phyloP scores from a whole-genome alignment of 1,140 invertebrate genomes.

The Conus ventricosus region DNA sequence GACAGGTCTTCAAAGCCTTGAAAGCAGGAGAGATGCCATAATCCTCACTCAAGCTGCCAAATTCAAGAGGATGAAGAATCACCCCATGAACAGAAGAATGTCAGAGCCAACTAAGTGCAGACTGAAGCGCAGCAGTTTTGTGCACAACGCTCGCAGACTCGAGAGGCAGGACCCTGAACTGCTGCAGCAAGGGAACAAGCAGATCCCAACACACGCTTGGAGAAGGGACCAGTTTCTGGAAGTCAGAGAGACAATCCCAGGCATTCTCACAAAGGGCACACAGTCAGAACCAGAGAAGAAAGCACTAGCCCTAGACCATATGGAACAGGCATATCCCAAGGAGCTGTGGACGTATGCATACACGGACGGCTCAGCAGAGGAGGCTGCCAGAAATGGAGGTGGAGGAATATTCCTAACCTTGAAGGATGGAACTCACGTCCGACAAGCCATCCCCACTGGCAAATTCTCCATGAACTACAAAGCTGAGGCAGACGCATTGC shows the following conservation, averaged over 20 bases:
- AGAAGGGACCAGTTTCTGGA: not conserved
- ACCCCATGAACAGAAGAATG: not conserved
- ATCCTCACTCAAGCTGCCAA: not conserved
- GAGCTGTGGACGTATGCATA: not conserved
- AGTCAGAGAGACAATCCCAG: not conserved
- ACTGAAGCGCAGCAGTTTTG: not conserved
- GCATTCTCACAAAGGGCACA: not conserved
- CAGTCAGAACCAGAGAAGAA: not conserved
- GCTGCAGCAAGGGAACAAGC: not conserved
- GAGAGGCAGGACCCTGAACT: constrained; percentile 4
- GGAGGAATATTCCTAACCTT: not conserved
- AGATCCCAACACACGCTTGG: not conserved
- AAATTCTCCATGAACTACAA: not conserved
- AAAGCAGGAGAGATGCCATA: constrained; percentile 4
- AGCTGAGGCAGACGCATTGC: too few species aligned
- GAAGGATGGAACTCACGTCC: not conserved
- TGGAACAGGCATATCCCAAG: not conserved
- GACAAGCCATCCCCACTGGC: not conserved
- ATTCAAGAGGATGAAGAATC: not conserved
- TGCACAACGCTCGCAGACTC: not conserved
- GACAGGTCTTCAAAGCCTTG: not conserved
- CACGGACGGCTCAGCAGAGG: not conserved
- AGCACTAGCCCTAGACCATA: not conserved
- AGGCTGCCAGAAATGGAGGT: not conserved
- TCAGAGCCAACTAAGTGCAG: not conserved